Evolutionary conservation across 2,113 vertebrate species (phyloP), one percentile per base, ranked within the genome.

Genomic region (Lycocorax pyrrhopterus): DNA sequence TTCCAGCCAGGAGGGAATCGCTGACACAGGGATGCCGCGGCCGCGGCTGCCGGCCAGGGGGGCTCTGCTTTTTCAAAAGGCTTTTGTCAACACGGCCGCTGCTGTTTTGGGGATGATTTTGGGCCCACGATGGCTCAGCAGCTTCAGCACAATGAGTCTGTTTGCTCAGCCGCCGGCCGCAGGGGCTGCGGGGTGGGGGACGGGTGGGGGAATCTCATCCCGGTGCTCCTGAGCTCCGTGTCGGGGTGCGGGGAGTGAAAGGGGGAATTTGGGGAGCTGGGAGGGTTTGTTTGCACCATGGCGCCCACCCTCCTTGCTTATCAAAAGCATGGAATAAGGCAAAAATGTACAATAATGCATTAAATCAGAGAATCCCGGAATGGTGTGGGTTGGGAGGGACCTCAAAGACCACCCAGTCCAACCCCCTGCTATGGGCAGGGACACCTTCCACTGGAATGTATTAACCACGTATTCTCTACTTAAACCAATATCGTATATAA

Each of bases 41-140:
- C 73, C 37, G 37, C 37, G 78, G 87, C 90, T 23, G 20, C 7
- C 4, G 7, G 88, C 92, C 90, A 56, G 81, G 51, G 80, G 63
- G 64, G 84, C 92, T 93, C 87, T 67, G 88, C 49, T 20, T 5
- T 78, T 73, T 85, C 78, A 82, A 72, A 90, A 87, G 58, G 16
- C 90, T 85, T 96, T 96, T 96, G 96, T 91, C 82, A 58, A 20
- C 87, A 4, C 7, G 4, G 92, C 83, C 56, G 32, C 37, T 19
- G 92, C 81, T 52, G 5, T 15, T 47, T 62, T 6, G 5, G 63
- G 86, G 92, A 22, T 1, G 47, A 2, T 43, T 68, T 44, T 0
- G 63, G 88, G 77, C 80, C 71, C 3, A 10, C 55, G 81, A 94
- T 96, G 90, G 95, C 96, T 95, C 96, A 96, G 92, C 96, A 96